Base-by-base conservation (phyloP, 2,113 vertebrate species). In the Sylvia atricapilla region DNA sequence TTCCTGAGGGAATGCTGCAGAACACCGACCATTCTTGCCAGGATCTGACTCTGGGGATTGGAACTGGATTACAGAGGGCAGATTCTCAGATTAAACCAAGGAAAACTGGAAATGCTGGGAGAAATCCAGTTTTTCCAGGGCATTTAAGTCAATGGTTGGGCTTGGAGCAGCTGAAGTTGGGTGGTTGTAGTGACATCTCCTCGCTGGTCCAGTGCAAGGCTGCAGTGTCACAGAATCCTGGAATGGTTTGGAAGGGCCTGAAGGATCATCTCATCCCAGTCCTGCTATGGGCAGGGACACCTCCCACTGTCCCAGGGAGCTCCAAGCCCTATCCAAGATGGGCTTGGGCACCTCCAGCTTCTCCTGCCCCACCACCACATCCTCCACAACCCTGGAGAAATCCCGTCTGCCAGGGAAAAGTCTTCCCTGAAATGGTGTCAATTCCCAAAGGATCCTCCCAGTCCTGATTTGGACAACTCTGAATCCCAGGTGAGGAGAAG, bases 221-320 rank as follows among this genome's bases (percentile, higher is more conserved):
- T 58, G 14, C 27, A 44, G 33, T 19, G 43, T 23, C 68, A 33
- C 33, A 15, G 55, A 15, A 20, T 11, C 55, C 5, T 37, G 63
- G 73, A 37, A n/a, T 78, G 63, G 37, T 11, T 44, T 53, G 63
- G 55, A 52, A 50, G 25, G 31, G 27, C 14, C 31, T 37, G 3
- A 6, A 6, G 9, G 37, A 37, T 31, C 63, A 18, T 22, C 72
- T 4, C 13, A 8, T n/a, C 0, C 39, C 81, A 52, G 1, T 37
- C 16, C 46, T 39, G 27, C 50, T 41, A 31, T 16, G 43, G 27
- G 35, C 58, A 64, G 69, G 30, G 70, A 46, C 69, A 41, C 30
- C 19, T 85, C 0, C 35, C 60, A 9, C 30, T 16, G 17, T 30
- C 35, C 59, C 83, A 85, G 50, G 30, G 1, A 23, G 81, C 39